A percentile compares a stretch with the other conserved stretches of the same genome.
Evolutionary conservation across 2,888 invertebrate genomes (phyloP).

Genomic region (Anorthoa munda): DNA sequence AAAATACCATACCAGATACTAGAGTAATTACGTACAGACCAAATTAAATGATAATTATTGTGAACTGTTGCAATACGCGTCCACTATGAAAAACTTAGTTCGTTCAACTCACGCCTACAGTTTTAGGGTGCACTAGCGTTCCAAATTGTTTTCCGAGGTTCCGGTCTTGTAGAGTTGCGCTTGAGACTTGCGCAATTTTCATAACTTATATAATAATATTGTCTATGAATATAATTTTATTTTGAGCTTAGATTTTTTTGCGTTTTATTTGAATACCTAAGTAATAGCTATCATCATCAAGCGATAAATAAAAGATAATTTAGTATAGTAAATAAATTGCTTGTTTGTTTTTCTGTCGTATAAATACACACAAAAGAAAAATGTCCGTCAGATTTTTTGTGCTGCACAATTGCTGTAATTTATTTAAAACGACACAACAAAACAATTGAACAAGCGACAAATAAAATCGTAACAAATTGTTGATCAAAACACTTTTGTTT

Average conservation of each 20-base stretch:
- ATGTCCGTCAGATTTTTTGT: conserved; percentile 31
- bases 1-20: conserved; percentile 31
- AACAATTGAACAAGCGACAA: conserved; percentile 54
- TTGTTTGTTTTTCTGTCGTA: conserved; percentile 19
- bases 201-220: conserved; percentile 40
- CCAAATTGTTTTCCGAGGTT: conserved; percentile 73
- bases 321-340: conserved; percentile 38
- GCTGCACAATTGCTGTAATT: conserved; percentile 45
- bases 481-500: conserved; percentile 73
- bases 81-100: conserved; percentile 54
- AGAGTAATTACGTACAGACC: conserved; percentile 50
- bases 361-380: conserved; percentile 17
- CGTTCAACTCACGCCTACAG: conserved; percentile 62
- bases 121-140: conserved; percentile 74
- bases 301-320: conserved; percentile 37
- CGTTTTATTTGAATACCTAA: conserved; percentile 10
- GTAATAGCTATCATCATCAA: conserved; percentile 13
- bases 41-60: conserved; percentile 56
- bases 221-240: conserved; percentile 9
- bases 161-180: conserved; percentile 67
- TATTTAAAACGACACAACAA: conserved; percentile 55
- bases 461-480: conserved; percentile 59
- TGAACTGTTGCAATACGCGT: conserved; percentile 56
- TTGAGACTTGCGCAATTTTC: conserved; percentile 56
- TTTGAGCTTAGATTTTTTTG: conserved; percentile 2